Conservation (phyloP, 1,140 invertebrate genomes). For the Ostrea edulis region DNA sequence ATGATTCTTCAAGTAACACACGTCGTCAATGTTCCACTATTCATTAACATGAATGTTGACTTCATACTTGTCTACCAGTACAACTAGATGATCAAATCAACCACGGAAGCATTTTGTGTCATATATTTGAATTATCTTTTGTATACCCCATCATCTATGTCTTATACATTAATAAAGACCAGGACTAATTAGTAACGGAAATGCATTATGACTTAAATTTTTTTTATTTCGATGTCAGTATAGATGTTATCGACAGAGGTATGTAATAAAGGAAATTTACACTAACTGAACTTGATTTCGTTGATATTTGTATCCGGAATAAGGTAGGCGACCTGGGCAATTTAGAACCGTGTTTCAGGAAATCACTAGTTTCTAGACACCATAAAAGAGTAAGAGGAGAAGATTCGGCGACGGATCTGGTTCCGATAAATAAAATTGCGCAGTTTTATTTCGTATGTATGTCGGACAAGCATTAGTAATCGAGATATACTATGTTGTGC, state of each 20-base stretch:
- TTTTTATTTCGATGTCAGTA: not conserved
- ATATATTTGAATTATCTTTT: too few species aligned
- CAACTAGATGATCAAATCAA: too few species aligned
- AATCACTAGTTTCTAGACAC: not conserved
- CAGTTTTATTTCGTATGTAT: not conserved
- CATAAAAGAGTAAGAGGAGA: not conserved
- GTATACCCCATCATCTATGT: not conserved
- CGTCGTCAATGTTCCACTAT: too few species aligned
- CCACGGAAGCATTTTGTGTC: not conserved
- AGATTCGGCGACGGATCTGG: not conserved
- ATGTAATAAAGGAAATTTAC: not conserved
- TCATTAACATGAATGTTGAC: too few species aligned
- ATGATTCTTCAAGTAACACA: too few species aligned
- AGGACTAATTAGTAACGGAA: constrained; percentile 6
- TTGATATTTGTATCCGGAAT: not conserved
- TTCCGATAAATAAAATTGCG: not conserved
- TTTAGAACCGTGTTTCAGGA: not conserved
- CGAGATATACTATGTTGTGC: too few species aligned
- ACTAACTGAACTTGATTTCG: not conserved
- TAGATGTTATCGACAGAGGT: not conserved
- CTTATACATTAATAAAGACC: not conserved
- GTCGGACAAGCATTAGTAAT: too few species aligned
- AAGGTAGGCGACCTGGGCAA: not conserved
- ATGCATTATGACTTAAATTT: not conserved
- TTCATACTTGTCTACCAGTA: too few species aligned